Conservation (phyloP, 1,140 invertebrate genomes). For the Nymphalis io region DNA sequence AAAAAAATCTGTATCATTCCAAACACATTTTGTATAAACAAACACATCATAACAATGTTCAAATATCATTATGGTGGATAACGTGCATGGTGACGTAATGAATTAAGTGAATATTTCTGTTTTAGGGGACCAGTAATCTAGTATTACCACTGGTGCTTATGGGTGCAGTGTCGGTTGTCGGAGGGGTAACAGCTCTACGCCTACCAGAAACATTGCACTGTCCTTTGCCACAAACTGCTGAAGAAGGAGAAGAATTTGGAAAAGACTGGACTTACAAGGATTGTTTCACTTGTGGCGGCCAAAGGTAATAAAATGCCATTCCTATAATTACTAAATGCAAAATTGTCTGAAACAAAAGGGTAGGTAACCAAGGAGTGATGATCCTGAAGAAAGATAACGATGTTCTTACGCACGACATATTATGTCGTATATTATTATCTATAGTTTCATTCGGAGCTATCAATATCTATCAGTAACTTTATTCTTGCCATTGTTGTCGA, state of each 20-base stretch:
- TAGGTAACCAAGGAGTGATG: no score
- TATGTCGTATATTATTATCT: no score
- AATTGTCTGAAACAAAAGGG: no score
- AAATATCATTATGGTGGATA: no score
- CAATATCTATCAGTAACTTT: no score
- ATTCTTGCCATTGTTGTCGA: no score
- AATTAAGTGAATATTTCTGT: background rate
- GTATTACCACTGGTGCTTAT: conserved; percentile 90
- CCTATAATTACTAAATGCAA: background rate
- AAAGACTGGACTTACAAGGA: conserved; percentile 89
- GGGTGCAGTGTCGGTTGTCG: conserved; percentile 89
- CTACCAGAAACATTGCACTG: conserved; percentile 91
- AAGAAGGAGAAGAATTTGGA: conserved; percentile 94
- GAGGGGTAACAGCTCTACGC: conserved; percentile 88
- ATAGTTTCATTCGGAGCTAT: background rate
- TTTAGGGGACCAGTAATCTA: conserved; percentile 90
- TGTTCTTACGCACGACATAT: no score
- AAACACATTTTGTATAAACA: no score
- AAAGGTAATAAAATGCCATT: conserved; percentile 73
- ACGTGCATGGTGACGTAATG: no score
- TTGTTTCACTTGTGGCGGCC: conserved; percentile 84
- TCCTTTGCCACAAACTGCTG: conserved; percentile 89
- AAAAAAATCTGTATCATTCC: no score
- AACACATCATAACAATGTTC: no score
- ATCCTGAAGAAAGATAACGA: no score